Percentiles rank a stretch among this genome's conserved stretches.
These are phyloP conservation scores for Penaeus chinensis DNA, from an alignment of 1,140 invertebrate species.

Conservation along the genomic window DNA sequence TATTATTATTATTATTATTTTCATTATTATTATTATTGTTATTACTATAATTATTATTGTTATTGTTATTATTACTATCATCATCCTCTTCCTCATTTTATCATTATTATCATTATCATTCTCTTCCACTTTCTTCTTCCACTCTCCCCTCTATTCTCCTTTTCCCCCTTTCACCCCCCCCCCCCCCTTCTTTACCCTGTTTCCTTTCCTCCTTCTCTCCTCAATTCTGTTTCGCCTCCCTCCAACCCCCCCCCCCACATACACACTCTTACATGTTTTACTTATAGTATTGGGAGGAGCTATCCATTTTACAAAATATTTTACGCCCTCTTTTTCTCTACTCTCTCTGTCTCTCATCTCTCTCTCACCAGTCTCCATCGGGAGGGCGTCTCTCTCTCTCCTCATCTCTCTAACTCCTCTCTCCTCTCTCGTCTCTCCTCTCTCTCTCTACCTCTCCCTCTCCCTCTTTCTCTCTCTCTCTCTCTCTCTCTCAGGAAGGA, in stretches of 20 bases:
- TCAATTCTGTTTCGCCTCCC: no score
- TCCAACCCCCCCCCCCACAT: no score
- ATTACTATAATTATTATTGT: not conserved
- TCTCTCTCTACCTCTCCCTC: not conserved
- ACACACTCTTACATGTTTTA: no score
- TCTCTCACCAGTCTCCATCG: no score
- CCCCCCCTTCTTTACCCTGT: not conserved
- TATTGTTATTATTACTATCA: not conserved
- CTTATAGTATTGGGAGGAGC: no score
- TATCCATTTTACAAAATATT: no score
- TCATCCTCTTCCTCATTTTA: not conserved
- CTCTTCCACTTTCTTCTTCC: not conserved
- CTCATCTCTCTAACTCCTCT: not conserved
- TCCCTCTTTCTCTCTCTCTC: not conserved
- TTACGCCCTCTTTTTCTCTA: not conserved
- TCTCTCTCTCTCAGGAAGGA: not conserved
- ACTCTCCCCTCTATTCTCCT: not conserved
- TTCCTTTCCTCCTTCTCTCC: no score
- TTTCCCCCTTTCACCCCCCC: not conserved
- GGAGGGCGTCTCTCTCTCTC: not conserved
- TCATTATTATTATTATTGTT: not conserved
- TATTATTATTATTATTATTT: not conserved
- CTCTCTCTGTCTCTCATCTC: not conserved
- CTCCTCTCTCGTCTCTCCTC: not conserved
- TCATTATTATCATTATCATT: not conserved